Conservation (phyloP, 2,113 vertebrate genomes). For the Larimichthys polyactis region DNA sequence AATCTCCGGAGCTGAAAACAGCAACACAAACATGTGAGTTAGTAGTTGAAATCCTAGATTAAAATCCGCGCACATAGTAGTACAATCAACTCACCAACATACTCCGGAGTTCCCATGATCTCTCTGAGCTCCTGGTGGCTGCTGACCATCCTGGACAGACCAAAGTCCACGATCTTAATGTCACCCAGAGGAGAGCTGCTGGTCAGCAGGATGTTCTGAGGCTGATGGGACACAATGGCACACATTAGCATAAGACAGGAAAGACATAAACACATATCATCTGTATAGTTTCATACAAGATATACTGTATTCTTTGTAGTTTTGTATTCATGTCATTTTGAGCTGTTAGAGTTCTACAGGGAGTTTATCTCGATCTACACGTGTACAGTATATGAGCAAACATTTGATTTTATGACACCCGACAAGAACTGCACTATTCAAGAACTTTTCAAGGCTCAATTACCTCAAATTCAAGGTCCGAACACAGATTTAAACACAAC, state of each 20-base stretch:
- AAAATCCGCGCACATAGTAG: too few relatives aligned
- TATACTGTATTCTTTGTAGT: background rate
- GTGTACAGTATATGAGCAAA: too few relatives aligned
- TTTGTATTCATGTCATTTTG: background rate
- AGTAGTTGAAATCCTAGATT: background rate
- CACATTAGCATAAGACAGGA: background rate
- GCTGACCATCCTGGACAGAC: constrained; percentile 83
- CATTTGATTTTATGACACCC: too few relatives aligned
- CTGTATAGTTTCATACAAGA: too few relatives aligned
- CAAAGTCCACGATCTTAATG: constrained; percentile 86
- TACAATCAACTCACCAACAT: constrained; percentile 78
- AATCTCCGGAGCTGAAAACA: constrained; percentile 83
- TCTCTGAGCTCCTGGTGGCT: constrained; percentile 82
- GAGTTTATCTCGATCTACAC: too few relatives aligned
- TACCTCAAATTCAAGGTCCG: too few relatives aligned
- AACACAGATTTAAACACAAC: too few relatives aligned
- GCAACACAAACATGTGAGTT: background rate
- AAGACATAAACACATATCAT: too few relatives aligned
- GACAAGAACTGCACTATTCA: too few relatives aligned
- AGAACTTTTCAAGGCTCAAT: too few relatives aligned
- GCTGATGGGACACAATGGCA: constrained; percentile 60
- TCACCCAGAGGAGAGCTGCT: constrained; percentile 80
- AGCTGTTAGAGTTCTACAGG: too few relatives aligned
- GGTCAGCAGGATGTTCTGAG: constrained; percentile 86
- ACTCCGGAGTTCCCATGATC: constrained; percentile 86